Evolutionary conservation across 2,888 invertebrate species (phyloP).

Genomic region (Craniophora ligustri): DNA sequence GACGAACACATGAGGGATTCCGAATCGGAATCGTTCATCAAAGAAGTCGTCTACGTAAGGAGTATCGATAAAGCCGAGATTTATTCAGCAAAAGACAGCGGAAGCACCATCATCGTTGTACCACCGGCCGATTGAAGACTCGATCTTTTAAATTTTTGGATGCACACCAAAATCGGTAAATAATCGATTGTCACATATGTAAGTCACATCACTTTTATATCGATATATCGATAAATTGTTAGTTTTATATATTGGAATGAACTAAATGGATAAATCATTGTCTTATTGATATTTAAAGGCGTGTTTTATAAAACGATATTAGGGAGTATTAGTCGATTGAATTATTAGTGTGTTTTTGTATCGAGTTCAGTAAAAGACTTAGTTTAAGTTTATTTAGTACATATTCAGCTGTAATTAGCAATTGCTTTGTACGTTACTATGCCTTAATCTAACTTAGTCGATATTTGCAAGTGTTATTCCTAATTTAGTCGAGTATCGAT

Average conservation of each 20-base stretch:
- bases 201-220: constrained; percentile 5
- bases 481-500: constrained; percentile 8
- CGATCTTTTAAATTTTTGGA: constrained; percentile 1
- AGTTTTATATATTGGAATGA: constrained; percentile 19
- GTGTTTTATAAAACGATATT: constrained; percentile 26
- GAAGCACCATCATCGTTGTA: constrained; percentile 82
- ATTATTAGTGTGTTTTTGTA: constrained; percentile 26
- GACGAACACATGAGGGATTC: constrained; percentile 72
- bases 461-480: constrained; percentile 5
- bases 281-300: constrained; percentile 21
- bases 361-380: constrained; percentile 36
- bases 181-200: constrained; percentile 9
- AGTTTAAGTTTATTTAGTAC: constrained; percentile 14
- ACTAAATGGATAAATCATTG: constrained; percentile 17
- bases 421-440: constrained; percentile 6
- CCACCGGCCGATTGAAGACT: constrained; percentile 83
- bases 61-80: constrained; percentile 78
- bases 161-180: constrained; percentile 25
- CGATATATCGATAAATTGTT: constrained; percentile 27
- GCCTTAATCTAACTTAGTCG: constrained; percentile 13
- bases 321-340: constrained; percentile 19
- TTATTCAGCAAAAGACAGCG: constrained; percentile 77
- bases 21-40: constrained; percentile 67
- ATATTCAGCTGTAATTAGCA: constrained; percentile 11
- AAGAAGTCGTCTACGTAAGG: constrained; percentile 75